phyloP scores from a whole-genome alignment of 2,888 invertebrate genomes.

The Zeuzera pyrina region DNA sequence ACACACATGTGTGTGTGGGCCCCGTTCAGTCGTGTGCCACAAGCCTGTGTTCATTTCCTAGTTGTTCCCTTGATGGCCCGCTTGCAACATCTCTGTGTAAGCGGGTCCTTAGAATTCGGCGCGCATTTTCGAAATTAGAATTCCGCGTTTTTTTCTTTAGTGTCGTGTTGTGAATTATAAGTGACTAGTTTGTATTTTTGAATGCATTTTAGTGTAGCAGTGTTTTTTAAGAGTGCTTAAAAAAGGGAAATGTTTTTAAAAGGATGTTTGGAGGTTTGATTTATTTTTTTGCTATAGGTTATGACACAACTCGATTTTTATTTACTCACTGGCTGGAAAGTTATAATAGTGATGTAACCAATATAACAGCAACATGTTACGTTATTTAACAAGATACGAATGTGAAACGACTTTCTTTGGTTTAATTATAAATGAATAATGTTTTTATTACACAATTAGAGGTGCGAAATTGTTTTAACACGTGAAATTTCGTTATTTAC shows the following conservation, averaged over 20 bases:
- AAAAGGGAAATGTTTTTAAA: conserved; percentile 16
- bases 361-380: conserved; percentile 16
- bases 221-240: conserved; percentile 16
- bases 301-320: conserved; percentile 12
- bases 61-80: conserved; percentile 65
- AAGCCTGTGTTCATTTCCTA: conserved; percentile 62
- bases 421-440: conserved; percentile 17
- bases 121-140: conserved; percentile 52
- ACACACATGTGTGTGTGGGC: conserved; percentile 25
- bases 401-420: conserved; percentile 20
- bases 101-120: conserved; percentile 63
- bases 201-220: conserved; percentile 18
- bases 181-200: conserved; percentile 3
- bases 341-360: conserved; percentile 25
- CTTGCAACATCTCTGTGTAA: conserved; percentile 63
- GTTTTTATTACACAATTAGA: conserved; percentile 27
- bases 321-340: neutral
- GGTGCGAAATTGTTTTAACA: conserved; percentile 17
- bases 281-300: conserved; percentile 14
- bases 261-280: conserved; percentile 36
- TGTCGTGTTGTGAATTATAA: conserved; percentile 16
- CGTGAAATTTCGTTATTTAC: conserved; percentile 13
- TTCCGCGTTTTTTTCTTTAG: conserved; percentile 13
- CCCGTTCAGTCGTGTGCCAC: conserved; percentile 46
- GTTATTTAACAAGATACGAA: conserved; percentile 17